Conservation (phyloP, 2,888 invertebrate species). For the Gisinianus flammeolus region DNA sequence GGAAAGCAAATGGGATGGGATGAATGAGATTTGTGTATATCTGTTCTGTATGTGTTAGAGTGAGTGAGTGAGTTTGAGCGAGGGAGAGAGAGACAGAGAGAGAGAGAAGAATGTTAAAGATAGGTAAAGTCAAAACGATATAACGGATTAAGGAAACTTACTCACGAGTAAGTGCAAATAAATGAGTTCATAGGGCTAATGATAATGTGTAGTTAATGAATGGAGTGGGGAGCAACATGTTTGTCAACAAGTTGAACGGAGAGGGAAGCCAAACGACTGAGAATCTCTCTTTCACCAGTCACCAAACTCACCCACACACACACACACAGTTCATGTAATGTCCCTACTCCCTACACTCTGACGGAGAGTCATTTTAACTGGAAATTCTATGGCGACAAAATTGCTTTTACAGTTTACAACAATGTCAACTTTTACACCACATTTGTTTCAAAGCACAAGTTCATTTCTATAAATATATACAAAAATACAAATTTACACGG, state of each 20-base stretch:
- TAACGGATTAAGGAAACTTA: slow-evolving; percentile 36
- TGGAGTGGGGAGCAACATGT: slow-evolving; percentile 53
- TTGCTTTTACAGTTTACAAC: no score
- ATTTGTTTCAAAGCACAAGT: no score
- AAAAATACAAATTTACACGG: no score
- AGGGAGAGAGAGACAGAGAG: slow-evolving; percentile 33
- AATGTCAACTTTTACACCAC: no score
- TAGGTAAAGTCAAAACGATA: slow-evolving; percentile 27
- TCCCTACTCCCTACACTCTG: no score
- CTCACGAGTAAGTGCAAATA: slow-evolving; percentile 47
- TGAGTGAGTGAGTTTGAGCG: no score
- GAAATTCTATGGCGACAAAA: no score
- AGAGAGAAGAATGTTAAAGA: slow-evolving; percentile 38
- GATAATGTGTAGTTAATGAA: slow-evolving; percentile 58
- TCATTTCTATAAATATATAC: no score
- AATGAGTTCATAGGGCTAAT: slow-evolving; percentile 55
- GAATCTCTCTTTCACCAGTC: slow-evolving; percentile 24
- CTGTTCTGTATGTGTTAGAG: no score
- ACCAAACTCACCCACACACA: background rate
- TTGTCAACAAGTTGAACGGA: slow-evolving; percentile 54
- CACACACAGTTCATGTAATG: background rate
- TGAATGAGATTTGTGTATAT: slow-evolving; percentile 23
- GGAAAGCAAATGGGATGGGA: slow-evolving; percentile 2
- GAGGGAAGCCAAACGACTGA: background rate
- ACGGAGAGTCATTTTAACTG: no score